These are phyloP conservation scores for Brachypteracias leptosomus DNA, from an alignment of 2,113 vertebrate genomes.

Conservation along the genomic window DNA sequence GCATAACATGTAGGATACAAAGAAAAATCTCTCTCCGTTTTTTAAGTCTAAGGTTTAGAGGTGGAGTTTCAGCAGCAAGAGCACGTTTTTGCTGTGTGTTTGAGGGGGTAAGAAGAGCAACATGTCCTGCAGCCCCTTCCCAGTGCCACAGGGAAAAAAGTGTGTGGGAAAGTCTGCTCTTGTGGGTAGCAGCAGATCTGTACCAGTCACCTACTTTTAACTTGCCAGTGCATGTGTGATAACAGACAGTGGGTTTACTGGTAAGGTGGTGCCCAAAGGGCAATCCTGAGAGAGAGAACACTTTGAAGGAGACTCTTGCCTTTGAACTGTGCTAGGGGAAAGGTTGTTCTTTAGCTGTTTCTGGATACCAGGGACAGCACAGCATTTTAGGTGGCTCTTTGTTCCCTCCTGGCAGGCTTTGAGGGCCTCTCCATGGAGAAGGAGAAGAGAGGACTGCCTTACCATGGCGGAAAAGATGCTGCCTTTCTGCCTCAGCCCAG, in stretches of 20 bases:
- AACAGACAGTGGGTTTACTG: neutral
- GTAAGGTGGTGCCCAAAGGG: neutral
- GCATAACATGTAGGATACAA: neutral
- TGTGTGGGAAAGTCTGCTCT: neutral
- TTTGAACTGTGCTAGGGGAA: neutral
- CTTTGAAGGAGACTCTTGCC: neutral
- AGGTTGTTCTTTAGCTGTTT: neutral
- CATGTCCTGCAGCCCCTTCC: neutral
- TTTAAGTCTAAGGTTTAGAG: neutral
- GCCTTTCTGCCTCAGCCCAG: neutral
- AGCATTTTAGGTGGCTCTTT: neutral
- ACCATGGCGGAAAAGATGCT: neutral
- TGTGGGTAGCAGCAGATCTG: neutral
- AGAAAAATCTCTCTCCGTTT: neutral
- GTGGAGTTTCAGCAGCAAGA: neutral
- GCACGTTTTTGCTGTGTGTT: neutral
- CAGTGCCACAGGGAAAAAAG: neutral
- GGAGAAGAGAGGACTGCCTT: neutral
- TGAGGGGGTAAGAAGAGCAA: neutral
- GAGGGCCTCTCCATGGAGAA: neutral
- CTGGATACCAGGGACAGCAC: neutral
- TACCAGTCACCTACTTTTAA: neutral
- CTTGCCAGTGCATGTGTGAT: neutral
- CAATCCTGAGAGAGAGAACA: neutral
- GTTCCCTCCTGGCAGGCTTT: neutral